Percentiles rank a stretch among this genome's conserved stretches.
Evolutionary conservation across 2,113 vertebrate species (phyloP).

Genomic region (Ctenomys sociabilis): DNA sequence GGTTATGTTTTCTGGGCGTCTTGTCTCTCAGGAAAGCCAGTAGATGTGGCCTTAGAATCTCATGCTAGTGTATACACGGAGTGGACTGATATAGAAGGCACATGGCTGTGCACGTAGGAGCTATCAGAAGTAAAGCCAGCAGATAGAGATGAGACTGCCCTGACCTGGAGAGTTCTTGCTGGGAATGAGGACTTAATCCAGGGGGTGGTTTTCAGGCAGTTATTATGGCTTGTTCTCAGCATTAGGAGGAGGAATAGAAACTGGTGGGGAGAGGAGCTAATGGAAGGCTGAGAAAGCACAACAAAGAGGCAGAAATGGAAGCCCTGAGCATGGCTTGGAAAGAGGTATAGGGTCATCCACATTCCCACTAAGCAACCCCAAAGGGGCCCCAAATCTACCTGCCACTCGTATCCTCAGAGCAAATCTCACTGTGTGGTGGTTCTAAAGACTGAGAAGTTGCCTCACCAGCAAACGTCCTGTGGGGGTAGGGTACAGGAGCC

Average conservation of each 20-base stretch:
- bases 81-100: background rate
- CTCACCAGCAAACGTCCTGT: background rate
- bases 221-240: background rate
- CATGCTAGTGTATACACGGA: background rate
- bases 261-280: background rate
- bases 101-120: background rate
- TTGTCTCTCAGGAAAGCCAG: background rate
- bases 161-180: background rate
- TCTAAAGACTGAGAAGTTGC: background rate
- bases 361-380: background rate
- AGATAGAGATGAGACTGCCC: background rate
- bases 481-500: background rate
- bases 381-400: background rate
- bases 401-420: background rate
- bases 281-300: background rate
- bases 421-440: background rate
- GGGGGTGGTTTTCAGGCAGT: background rate
- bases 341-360: accelerated
- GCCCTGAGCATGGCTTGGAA: background rate
- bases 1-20: background rate
- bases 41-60: background rate
- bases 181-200: background rate
- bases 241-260: background rate
- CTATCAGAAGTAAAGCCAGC: background rate
- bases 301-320: background rate